phyloP scores from a whole-genome alignment of 1,140 invertebrate genomes.

The Drosophila lini region DNA sequence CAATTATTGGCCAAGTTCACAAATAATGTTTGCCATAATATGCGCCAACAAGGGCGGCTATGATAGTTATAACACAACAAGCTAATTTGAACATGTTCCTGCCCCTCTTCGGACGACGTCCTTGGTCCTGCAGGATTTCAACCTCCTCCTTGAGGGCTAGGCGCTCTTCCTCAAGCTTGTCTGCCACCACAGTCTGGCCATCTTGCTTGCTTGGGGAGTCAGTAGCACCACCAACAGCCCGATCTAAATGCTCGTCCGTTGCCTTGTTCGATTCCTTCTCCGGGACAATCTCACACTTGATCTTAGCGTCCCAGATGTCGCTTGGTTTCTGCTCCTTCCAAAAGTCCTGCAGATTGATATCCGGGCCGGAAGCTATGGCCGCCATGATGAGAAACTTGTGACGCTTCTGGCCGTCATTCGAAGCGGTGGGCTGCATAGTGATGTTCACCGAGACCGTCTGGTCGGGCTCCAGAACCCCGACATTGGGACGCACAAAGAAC shows the following conservation, averaged over 20 bases:
- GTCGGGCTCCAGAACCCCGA: conserved; percentile 36
- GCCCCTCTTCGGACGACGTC: neutral
- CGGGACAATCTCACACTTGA: conserved; percentile 44
- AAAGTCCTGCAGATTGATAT: conserved; percentile 36
- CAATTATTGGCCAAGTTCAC: conserved; percentile 7
- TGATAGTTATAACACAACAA: conserved; percentile 6
- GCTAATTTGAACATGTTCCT: neutral
- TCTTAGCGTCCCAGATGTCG: conserved; percentile 38
- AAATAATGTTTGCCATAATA: conserved; percentile 27
- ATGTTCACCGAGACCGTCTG: conserved; percentile 49
- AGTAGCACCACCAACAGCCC: neutral
- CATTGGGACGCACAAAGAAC: conserved; percentile 66
- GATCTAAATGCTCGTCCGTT: neutral
- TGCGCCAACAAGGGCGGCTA: conserved; percentile 28
- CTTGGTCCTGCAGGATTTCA: conserved; percentile 5
- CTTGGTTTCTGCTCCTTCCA: conserved; percentile 34
- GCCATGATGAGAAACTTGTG: conserved; percentile 63
- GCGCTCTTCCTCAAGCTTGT: conserved; percentile 34
- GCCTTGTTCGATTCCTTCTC: neutral
- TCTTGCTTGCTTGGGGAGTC: neutral
- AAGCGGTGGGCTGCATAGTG: conserved; percentile 34
- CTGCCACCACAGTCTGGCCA: neutral
- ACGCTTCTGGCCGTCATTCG: conserved; percentile 8
- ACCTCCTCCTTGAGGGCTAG: conserved; percentile 27
- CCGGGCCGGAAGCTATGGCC: neutral